Evolutionary conservation across 2,888 invertebrate genomes (phyloP).

Genomic region (Gnatocerus cornutus): DNA sequence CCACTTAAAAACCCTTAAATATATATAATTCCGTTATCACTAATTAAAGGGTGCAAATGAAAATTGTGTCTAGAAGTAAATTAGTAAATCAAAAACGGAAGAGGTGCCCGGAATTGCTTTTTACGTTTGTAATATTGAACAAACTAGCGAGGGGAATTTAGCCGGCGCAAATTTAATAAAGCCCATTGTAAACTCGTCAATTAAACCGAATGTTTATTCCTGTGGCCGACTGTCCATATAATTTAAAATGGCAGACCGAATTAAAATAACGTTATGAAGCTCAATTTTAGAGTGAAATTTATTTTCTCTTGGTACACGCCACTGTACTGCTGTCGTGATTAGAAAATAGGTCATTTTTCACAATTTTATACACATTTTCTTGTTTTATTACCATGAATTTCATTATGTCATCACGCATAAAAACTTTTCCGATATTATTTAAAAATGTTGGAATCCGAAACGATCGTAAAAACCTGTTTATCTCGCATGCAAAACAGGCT

Average conservation of each 20-base stretch:
- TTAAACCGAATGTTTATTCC: slow-evolving; percentile 8
- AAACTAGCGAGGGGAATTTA: neutral
- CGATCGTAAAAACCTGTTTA: slow-evolving; percentile 11
- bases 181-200: slow-evolving; percentile 11
- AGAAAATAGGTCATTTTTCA: neutral
- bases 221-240: slow-evolving; percentile 6
- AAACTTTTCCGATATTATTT: slow-evolving; percentile 19
- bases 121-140: neutral
- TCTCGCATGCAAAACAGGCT: slow-evolving; percentile 3
- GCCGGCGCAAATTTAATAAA: slow-evolving; percentile 18
- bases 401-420: neutral
- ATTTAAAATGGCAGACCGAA: slow-evolving; percentile 12
- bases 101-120: no score
- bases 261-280: slow-evolving; percentile 17
- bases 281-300: slow-evolving; percentile 9
- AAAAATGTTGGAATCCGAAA: slow-evolving; percentile 12
- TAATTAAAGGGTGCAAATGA: slow-evolving; percentile 6
- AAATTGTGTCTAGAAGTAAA: neutral
- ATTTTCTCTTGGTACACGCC: slow-evolving; percentile 3
- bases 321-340: slow-evolving; percentile 1
- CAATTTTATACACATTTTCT: slow-evolving; percentile 5
- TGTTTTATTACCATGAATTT: neutral
- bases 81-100: neutral
- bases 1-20: slow-evolving; percentile 7
- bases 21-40: neutral